Evolutionary conservation across 2,888 invertebrate genomes (phyloP).

Genomic region (Mylabris sibirica): DNA sequence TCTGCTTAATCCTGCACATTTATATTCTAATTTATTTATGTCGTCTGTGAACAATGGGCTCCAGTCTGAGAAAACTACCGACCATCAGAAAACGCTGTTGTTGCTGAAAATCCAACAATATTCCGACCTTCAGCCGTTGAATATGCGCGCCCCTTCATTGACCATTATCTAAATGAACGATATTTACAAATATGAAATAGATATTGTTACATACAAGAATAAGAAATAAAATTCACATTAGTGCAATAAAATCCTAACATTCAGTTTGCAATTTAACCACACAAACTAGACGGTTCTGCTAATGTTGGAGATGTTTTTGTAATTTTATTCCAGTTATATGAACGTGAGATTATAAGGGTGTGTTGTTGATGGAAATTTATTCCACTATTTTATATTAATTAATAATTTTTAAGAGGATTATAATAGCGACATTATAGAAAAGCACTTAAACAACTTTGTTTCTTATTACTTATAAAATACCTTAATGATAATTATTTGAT

Average conservation of each 20-base stretch:
- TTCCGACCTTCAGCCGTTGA: constrained; percentile 21
- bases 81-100: constrained; percentile 32
- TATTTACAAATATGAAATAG: too few species aligned
- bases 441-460: background rate
- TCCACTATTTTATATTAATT: constrained; percentile 25
- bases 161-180: too few species aligned
- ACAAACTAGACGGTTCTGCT: constrained; percentile 36
- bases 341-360: constrained; percentile 39
- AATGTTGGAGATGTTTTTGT: constrained; percentile 38
- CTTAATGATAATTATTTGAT: background rate
- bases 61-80: constrained; percentile 35
- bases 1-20: constrained; percentile 48
- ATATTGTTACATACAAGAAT: too few species aligned
- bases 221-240: constrained; percentile 36
- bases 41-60: constrained; percentile 43
- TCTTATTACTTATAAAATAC: constrained; percentile 1
- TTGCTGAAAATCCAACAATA: constrained; percentile 35
- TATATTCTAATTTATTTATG: constrained; percentile 52
- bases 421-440: constrained; percentile 13
- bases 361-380: constrained; percentile 25
- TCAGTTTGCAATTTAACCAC: constrained; percentile 44
- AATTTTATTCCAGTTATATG: constrained; percentile 42
- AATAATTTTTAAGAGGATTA: constrained; percentile 26
- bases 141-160: too few species aligned
- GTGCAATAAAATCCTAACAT: constrained; percentile 40